phyloP scores from a whole-genome alignment of 2,797 vertebrate species.

The Acestrorhynchus altus region DNA sequence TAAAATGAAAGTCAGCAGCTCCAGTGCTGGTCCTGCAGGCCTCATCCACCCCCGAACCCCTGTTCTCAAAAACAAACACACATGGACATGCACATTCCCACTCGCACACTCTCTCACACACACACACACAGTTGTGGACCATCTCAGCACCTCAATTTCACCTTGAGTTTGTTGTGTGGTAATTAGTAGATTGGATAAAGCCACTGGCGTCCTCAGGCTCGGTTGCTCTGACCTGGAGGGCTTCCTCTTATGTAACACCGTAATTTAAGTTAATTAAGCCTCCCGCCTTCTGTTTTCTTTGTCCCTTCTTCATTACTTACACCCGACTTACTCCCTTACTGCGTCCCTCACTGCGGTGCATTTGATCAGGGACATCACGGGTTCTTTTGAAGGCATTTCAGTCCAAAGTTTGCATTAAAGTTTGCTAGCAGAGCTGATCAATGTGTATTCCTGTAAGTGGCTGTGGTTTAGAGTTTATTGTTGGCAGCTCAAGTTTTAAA shows the following conservation, averaged over 20 bases:
- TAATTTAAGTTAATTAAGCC: slow-evolving; percentile 23
- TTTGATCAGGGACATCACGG: neutral
- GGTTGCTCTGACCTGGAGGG: slow-evolving; percentile 38
- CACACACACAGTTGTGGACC: neutral
- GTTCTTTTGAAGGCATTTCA: neutral
- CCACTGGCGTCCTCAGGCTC: slow-evolving; percentile 3
- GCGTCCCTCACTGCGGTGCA: neutral
- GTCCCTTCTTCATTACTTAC: slow-evolving; percentile 16
- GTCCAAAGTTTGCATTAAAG: neutral
- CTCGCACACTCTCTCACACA: neutral
- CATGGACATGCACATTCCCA: neutral
- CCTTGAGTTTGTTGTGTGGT: neutral
- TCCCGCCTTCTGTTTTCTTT: slow-evolving; percentile 18
- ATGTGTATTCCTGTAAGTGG: slow-evolving; percentile 5
- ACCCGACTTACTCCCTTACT: neutral
- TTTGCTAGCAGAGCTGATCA: no score
- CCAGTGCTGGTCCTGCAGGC: neutral
- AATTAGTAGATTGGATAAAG: slow-evolving; percentile 4
- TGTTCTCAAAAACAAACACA: neutral
- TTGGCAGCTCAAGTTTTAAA: neutral
- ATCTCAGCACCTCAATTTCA: neutral
- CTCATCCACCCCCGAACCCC: neutral
- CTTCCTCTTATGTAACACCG: slow-evolving; percentile 61
- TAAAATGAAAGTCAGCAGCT: neutral
- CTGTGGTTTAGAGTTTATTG: slow-evolving; percentile 42